phyloP scores from a whole-genome alignment of 1,140 invertebrate genomes.

The Trichonephila clavata region DNA sequence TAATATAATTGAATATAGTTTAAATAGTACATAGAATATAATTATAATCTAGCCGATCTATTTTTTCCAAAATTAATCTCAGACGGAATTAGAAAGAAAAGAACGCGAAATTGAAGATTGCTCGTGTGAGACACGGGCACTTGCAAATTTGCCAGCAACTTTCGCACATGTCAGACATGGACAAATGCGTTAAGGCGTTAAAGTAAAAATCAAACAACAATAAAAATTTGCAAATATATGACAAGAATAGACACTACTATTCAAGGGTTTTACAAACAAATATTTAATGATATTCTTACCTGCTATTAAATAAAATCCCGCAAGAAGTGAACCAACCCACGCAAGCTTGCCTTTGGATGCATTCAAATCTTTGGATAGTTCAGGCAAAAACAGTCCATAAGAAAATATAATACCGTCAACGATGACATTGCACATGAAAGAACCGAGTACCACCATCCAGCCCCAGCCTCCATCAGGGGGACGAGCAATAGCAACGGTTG shows the following conservation, averaged over 20 bases:
- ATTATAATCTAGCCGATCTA: too few species aligned
- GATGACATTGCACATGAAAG: constrained; percentile 96
- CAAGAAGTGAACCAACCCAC: constrained; percentile 92
- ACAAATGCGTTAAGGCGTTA: too few species aligned
- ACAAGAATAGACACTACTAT: neutral
- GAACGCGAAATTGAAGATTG: too few species aligned
- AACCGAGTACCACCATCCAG: constrained; percentile 90
- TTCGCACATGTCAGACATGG: too few species aligned
- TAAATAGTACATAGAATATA: too few species aligned
- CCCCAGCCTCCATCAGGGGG: constrained; percentile 82
- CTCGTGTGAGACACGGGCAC: too few species aligned
- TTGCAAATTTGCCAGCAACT: too few species aligned
- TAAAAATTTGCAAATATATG: too few species aligned
- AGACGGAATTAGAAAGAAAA: too few species aligned
- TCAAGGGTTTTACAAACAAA: neutral
- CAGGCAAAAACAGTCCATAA: constrained; percentile 87
- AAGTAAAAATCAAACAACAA: too few species aligned
- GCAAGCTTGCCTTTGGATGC: constrained; percentile 87
- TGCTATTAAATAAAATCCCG: constrained; percentile 95
- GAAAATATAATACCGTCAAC: constrained; percentile 99
- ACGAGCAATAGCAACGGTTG: neutral
- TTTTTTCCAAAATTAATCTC: too few species aligned
- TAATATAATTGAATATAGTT: too few species aligned
- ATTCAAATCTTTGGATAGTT: constrained; percentile 84
- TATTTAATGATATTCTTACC: constrained; percentile 83